Conservation (phyloP, 2,113 vertebrate genomes). For the Phycodurus eques region DNA sequence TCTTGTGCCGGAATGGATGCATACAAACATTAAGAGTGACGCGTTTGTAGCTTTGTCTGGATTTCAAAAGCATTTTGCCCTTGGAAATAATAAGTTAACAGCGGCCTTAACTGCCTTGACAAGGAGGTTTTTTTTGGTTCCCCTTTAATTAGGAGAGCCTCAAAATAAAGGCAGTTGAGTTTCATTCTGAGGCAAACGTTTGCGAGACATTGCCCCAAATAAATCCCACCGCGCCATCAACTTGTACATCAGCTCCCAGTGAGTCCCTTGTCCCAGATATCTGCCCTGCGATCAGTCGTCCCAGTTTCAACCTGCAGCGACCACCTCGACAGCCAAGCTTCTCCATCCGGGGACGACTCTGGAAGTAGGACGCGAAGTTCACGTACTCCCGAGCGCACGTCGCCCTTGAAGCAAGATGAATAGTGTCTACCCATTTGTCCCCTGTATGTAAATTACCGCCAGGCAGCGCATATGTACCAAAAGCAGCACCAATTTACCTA, state of each 20-base stretch:
- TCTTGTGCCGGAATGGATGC: not conserved
- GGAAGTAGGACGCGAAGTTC: slow-evolving; percentile 10
- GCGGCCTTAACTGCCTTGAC: too few relatives aligned
- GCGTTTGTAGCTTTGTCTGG: not conserved
- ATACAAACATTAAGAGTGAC: not conserved
- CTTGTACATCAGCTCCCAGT: not conserved
- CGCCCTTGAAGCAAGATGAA: not conserved
- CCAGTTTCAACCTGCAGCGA: slow-evolving; percentile 40
- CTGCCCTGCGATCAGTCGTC: slow-evolving; percentile 45
- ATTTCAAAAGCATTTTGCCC: too few relatives aligned
- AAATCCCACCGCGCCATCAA: not conserved
- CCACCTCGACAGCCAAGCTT: slow-evolving; percentile 33
- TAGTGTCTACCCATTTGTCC: slow-evolving; percentile 5
- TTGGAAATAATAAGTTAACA: too few relatives aligned
- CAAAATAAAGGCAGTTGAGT: not conserved
- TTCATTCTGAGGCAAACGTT: not conserved
- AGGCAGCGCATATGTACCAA: not conserved
- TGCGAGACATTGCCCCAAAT: not conserved
- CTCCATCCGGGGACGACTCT: not conserved
- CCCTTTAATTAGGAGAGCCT: not conserved
- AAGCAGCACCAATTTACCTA: not conserved
- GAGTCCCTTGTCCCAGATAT: slow-evolving; percentile 53
- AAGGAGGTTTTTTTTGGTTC: too few relatives aligned
- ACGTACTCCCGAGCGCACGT: not conserved
- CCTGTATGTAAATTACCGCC: not conserved